These are phyloP conservation scores for Tetraneura akinire DNA, from an alignment of 1,140 invertebrate genomes.

Conservation along the genomic window DNA sequence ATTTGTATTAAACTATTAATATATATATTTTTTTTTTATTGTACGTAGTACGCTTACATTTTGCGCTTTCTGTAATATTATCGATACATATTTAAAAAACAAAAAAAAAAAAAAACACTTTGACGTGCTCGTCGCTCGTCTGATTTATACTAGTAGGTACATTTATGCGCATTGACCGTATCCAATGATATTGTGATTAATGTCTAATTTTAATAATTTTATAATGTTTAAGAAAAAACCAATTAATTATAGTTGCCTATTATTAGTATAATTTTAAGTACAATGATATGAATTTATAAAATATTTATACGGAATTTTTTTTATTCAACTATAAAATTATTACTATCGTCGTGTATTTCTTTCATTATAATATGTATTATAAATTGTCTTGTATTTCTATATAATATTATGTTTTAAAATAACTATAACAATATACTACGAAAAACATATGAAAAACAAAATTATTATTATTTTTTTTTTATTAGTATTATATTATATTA, in stretches of 20 bases:
- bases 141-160: neutral
- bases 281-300: neutral
- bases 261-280: neutral
- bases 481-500: too few relatives aligned
- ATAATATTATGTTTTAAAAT: constrained; percentile 1
- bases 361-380: neutral
- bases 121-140: neutral
- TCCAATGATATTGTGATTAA: neutral
- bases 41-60: neutral
- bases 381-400: constrained; percentile 11
- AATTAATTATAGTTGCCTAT: neutral
- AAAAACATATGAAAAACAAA: too few relatives aligned
- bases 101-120: too few relatives aligned
- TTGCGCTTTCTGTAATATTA: neutral
- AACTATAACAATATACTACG: constrained; percentile 12
- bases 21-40: neutral
- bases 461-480: too few relatives aligned
- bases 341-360: neutral
- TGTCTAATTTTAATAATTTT: neutral
- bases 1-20: neutral
- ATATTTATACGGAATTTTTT: neutral
- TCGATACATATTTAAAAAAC: neutral
- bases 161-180: too few relatives aligned
- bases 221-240: neutral
- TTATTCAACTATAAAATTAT: neutral